phyloP scores from a whole-genome alignment of 1,140 invertebrate species.

The Scylla paramamosain region DNA sequence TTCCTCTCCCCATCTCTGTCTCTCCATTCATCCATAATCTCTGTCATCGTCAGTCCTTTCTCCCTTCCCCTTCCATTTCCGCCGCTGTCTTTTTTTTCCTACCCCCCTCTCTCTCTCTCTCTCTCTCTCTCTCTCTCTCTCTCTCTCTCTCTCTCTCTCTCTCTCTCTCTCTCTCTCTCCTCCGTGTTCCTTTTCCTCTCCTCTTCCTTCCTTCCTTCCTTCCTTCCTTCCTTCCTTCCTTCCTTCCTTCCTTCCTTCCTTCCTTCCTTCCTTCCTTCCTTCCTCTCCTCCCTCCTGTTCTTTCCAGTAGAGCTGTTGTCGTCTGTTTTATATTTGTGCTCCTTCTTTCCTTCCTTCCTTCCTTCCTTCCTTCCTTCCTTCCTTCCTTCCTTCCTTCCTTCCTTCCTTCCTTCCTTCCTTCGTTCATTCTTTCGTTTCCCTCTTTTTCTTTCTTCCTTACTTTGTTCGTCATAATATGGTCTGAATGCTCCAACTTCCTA shows the following conservation, averaged over 20 bases:
- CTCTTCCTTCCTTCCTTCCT: background rate
- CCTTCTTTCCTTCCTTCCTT: background rate
- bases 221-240: background rate
- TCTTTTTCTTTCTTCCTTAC: background rate
- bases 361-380: background rate
- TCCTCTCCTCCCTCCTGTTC: background rate
- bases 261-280: background rate
- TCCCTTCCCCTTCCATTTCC: background rate
- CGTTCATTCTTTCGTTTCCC: background rate
- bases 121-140: too few species aligned
- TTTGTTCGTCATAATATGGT: too few species aligned
- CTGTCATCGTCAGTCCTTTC: too few species aligned
- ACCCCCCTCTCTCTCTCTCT: background rate
- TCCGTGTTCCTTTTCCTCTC: background rate
- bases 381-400: background rate
- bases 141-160: background rate
- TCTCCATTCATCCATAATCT: too few species aligned
- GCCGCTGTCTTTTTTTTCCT: background rate
- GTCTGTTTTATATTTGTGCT: too few species aligned
- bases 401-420: background rate
- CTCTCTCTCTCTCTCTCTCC: background rate
- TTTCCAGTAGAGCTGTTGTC: too few species aligned
- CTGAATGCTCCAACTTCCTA: too few species aligned
- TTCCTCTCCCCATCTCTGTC: too few species aligned
- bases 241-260: background rate